These are phyloP conservation scores for Argynnis bischoffii DNA, from an alignment of 2,888 invertebrate species.

Conservation along the genomic window DNA sequence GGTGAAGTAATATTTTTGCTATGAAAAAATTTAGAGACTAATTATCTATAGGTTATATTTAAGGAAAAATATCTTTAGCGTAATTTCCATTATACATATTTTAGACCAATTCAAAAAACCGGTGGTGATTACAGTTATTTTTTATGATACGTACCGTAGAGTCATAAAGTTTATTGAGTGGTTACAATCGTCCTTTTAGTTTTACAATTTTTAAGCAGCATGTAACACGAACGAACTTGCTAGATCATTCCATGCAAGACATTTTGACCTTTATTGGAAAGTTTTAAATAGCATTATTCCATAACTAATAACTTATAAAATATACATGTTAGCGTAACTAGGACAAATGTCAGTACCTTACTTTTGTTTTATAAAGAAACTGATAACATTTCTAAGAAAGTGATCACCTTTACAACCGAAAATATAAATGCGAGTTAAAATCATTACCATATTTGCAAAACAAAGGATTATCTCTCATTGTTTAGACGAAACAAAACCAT, in stretches of 20 bases:
- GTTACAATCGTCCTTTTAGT: conserved; percentile 49
- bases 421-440: conserved; percentile 40
- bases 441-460: conserved; percentile 49
- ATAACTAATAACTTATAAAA: background rate
- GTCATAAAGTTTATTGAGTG: conserved; percentile 60
- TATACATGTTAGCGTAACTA: conserved; percentile 12
- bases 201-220: conserved; percentile 41
- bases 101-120: conserved; percentile 21
- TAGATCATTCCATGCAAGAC: conserved; percentile 15
- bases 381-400: conserved; percentile 48
- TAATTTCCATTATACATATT: conserved; percentile 24
- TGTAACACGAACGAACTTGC: conserved; percentile 50
- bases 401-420: conserved; percentile 40
- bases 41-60: too few species aligned
- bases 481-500: conserved; percentile 28
- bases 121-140: conserved; percentile 51
- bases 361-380: conserved; percentile 30
- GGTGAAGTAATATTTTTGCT: too few species aligned
- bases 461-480: conserved; percentile 55
- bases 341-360: conserved; percentile 27
- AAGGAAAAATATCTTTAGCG: background rate
- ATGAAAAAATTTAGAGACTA: too few species aligned
- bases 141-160: conserved; percentile 48
- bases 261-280: background rate
- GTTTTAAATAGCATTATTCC: background rate